These are phyloP conservation scores for Cecidostiba fungosa DNA, from an alignment of 2,888 invertebrate species.

Conservation along the genomic window DNA sequence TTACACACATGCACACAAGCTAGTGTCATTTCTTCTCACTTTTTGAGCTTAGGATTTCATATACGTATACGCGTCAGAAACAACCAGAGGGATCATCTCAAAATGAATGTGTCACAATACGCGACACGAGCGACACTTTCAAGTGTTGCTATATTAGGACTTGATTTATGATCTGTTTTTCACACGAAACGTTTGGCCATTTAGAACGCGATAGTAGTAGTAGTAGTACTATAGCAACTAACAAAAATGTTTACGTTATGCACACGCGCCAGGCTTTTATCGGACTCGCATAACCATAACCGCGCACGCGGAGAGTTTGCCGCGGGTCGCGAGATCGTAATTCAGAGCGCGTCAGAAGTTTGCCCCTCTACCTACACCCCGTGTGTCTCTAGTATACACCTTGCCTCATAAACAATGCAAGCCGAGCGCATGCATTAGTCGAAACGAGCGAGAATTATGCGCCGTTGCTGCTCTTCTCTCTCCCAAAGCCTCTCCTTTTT, in stretches of 20 bases:
- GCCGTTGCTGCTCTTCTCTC: neutral
- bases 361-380: conserved; percentile 31
- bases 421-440: conserved; percentile 51
- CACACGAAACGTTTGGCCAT: no score
- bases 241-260: conserved; percentile 23
- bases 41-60: no score
- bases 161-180: no score
- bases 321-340: conserved; percentile 58
- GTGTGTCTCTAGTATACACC: conserved; percentile 12
- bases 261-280: conserved; percentile 21
- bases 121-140: no score
- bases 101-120: no score
- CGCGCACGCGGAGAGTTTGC: conserved; percentile 3
- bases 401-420: conserved; percentile 51
- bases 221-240: no score
- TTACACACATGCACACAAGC: no score
- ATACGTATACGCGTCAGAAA: no score
- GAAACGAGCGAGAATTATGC: conserved; percentile 55
- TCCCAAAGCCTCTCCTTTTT: neutral
- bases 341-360: conserved; percentile 61
- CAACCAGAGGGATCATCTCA: no score
- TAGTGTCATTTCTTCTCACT: no score
- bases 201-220: no score
- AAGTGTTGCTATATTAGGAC: no score
- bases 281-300: conserved; percentile 39